These are phyloP conservation scores for Silurus glanis DNA, from an alignment of 2,113 vertebrate genomes.

Conservation along the genomic window DNA sequence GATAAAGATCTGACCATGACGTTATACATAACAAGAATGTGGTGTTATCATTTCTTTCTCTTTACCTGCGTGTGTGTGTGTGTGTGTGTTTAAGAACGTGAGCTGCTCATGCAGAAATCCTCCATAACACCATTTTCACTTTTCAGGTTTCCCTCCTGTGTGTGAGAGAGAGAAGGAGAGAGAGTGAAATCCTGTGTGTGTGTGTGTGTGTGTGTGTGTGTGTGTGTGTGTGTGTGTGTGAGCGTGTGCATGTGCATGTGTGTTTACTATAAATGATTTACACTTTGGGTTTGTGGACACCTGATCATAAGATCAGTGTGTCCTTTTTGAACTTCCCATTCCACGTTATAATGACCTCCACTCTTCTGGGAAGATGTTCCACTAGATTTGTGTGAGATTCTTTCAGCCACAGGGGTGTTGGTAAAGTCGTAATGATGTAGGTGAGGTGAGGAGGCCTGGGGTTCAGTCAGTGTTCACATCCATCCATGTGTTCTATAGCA, in stretches of 20 bases:
- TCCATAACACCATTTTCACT: neutral
- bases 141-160: neutral
- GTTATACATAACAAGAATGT: neutral
- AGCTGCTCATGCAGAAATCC: neutral
- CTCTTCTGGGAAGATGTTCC: no score
- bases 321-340: no score
- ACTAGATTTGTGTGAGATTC: no score
- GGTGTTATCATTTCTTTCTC: neutral
- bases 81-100: neutral
- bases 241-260: slow-evolving; percentile 38
- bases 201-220: neutral
- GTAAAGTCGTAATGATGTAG: no score
- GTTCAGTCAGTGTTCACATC: no score
- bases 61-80: neutral
- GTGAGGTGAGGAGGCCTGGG: no score
- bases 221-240: neutral
- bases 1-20: neutral
- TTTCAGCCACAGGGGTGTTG: no score
- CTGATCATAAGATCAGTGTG: no score
- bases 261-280: slow-evolving; percentile 67
- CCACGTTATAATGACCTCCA: no score
- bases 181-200: no score
- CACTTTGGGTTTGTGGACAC: neutral
- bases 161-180: no score
- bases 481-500: no score